Base-by-base conservation (phyloP, 2,797 vertebrate species). In the Leptodactylus fallax region DNA sequence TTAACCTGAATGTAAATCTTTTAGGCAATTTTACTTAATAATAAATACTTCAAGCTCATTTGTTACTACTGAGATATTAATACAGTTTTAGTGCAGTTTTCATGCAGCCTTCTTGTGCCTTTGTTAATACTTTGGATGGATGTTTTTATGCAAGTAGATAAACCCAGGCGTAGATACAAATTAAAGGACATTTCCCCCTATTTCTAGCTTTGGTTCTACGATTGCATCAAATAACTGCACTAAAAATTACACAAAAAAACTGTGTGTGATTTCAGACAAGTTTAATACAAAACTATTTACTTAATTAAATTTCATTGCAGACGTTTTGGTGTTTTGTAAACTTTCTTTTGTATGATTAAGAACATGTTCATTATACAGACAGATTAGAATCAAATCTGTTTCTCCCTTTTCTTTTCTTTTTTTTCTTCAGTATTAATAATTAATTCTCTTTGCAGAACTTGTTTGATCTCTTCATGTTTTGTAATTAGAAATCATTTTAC, bases 311-410 rank as follows among this genome's bases (percentile, higher is more conserved):
- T 85, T 85, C 49, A 25, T 14, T 51, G 72, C 71, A 61, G 61
- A 63, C 45, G 58, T 76, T 63, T 7, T 47, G 83, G 72, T 76
- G 72, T 85, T 85, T 85, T 85, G 83, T 85, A 85, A 85, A 85
- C 83, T 85, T 78, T 84, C 58, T 87, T 83, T 78, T 83, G 61
- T 79, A 84, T 79, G 51, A 84, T 78, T 69, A 65, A 78, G 79
- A 69, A 61, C 61, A 58, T 82, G 60, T 77, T 87, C 71, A 78
- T 77, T 55, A 71, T 82, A 61, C 53, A 8, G n/a, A 49, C 49
- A 83, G 86, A 87, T 87, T 87, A 79, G 77, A 79, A 84, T 84
- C 87, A 84, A 84, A 65, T 23, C 61, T 79, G 45, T 77, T 71
- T 58, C 79, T 79, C 10, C 25, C 11, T 81, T 51, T 55, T 87